Percentiles rank a stretch among this genome's conserved stretches.
Evolutionary conservation across 2,888 invertebrate genomes (phyloP).

Genomic region (Platynereis dumerilii): DNA sequence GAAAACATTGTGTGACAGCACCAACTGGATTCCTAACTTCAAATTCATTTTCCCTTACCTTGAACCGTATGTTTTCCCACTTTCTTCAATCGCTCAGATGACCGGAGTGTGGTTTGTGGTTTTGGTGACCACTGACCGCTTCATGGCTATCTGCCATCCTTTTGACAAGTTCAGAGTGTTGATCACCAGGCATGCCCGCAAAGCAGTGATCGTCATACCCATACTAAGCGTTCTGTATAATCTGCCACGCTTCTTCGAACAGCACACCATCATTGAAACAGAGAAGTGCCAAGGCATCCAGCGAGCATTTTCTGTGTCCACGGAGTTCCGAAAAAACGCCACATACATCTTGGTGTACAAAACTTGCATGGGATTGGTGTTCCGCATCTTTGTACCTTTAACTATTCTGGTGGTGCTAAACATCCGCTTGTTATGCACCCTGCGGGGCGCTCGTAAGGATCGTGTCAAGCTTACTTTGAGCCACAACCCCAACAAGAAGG

Average conservation of each 20-base stretch:
- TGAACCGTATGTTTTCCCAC: conserved; percentile 34
- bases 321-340: conserved; percentile 22
- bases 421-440: conserved; percentile 25
- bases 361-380: conserved; percentile 30
- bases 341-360: conserved; percentile 35
- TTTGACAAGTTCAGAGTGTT: conserved; percentile 25
- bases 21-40: conserved; percentile 22
- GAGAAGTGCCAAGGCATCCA: conserved; percentile 23
- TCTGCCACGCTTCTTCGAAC: conserved; percentile 40
- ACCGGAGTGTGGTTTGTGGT: conserved; percentile 36
- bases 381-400: conserved; percentile 33
- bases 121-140: conserved; percentile 35
- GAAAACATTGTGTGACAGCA: conserved; percentile 31
- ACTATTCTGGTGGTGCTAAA: conserved; percentile 29
- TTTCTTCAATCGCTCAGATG: conserved; percentile 35
- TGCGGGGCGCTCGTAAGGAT: conserved; percentile 22
- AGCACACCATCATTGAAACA: conserved; percentile 9
- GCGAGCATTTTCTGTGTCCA: conserved; percentile 7
- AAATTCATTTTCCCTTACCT: conserved; percentile 22
- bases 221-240: conserved; percentile 35
- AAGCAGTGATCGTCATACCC: conserved; percentile 20
- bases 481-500: conserved; percentile 25
- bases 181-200: conserved; percentile 15
- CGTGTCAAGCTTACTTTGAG: conserved; percentile 24
- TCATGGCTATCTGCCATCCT: conserved; percentile 33